Evolutionary conservation across 2,888 invertebrate genomes (phyloP), one percentile per base, ranked within the genome.

Genomic region (Gymnocheta viridis): DNA sequence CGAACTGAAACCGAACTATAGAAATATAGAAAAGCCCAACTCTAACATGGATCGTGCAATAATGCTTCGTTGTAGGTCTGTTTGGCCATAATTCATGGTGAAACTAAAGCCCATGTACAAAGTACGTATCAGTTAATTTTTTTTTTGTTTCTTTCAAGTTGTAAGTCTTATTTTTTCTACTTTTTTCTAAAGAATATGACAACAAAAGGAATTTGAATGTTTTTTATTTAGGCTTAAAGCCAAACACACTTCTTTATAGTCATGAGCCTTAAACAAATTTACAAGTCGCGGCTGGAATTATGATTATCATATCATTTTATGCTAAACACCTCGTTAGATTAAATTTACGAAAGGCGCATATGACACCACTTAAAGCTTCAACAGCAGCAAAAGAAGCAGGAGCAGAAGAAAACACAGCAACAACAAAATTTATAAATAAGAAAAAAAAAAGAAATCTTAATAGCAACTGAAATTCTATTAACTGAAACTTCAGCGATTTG

Each of bases 271-370:
- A 86, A 87, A 87, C 85, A 87, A 87, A 88, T 87, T 87, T 86
- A 87, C 86, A 87, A 86, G 87, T 87, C 88, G 88, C 88, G 88
- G 87, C 88, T 87, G 87, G 88, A 88, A 88, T 88, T 88, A 88
- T 86, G 86, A 86, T 88, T 88, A 88, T 88, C 87, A 88, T 88
- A 88, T 88, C 88, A 88, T 88, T 88, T 87, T 87, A 87, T 87
- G 88, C 88, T 88, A 88, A 88, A 88, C 88, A 88, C 88, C 88
- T 88, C 88, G 88, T 88, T 88, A 88, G 88, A 88, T 88, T 85
- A 85, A 86, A 86, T 82, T 72, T 66, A 80, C 76, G 66, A 78
- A 85, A 70, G 85, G 82, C 81, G 81, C 82, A 83, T 78, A 83
- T 83, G 78, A 81, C 82, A 85, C 81, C 58, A 60, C 56, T 67